Base-by-base conservation (phyloP, 2,888 invertebrate genomes). In the Volucella zonaria region DNA sequence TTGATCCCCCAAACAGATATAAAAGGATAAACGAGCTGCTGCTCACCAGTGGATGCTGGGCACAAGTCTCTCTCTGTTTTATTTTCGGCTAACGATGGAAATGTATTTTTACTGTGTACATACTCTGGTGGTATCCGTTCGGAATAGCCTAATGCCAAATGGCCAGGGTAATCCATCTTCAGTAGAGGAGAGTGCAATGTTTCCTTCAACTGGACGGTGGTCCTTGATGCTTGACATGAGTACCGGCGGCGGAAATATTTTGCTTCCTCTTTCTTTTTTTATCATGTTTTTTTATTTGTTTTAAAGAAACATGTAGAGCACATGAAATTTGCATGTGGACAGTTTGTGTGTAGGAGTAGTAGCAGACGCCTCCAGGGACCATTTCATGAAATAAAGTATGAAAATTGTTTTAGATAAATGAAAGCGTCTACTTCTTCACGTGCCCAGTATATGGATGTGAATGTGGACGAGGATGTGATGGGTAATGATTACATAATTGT, bases 321-420 rank as follows among this genome's bases (percentile, higher is more conserved):
- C 88, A 89, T 90, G 89, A 91, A 91, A 91, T 91, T 91, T 91
- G 91, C 91, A 91, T 91, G 91, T 89, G 87, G 82, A 83, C 85
- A 85, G 64, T 86, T 82, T 68, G 71, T 85, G 61, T 59, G 31
- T 31, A 31, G 31, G 0, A 23, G 71, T 52, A 77, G 76, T 54
- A 42, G 61, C 78, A 86, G 78, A 82, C 49, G 77, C 83, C 71
- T 85, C 58, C 62, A 77, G 85, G 85, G 85, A 81, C 51, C 73
- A 43, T 85, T 83, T 81, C 81, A 81, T 85, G 76, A 89, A 89
- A 89, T 89, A 88, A 89, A 88, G 88, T 89, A 90, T 90, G 91
- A 89, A 91, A 90, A 91, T 91, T 90, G 89, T 90, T 89, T 87
- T 89, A 88, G 87, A 82, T 87, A 88, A 88, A 89, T 87, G 88